Evolutionary conservation across 2,797 vertebrate genomes (phyloP).

Genomic region (Chiloscyllium punctatum): DNA sequence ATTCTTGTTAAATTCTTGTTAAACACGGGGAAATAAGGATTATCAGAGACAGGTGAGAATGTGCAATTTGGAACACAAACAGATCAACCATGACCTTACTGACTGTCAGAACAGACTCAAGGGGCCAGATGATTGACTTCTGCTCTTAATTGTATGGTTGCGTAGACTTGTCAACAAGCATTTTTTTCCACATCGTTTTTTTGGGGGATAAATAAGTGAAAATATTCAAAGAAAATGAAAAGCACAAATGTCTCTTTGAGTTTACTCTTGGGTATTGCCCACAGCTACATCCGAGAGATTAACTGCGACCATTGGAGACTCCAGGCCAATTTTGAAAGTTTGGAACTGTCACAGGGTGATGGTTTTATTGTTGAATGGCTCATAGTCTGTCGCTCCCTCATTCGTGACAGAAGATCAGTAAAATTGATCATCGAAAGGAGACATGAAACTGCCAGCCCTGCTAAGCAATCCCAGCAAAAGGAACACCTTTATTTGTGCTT

Average conservation of each 20-base stretch:
- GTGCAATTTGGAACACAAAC: too few relatives aligned
- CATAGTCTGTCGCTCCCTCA: neutral
- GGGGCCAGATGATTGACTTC: too few relatives aligned
- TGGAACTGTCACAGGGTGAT: neutral
- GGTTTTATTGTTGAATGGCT: neutral
- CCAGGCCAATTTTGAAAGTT: neutral
- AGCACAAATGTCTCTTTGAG: neutral
- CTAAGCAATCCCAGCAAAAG: neutral
- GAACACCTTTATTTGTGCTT: neutral
- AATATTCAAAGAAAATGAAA: neutral
- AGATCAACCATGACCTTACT: too few relatives aligned
- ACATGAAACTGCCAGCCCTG: neutral
- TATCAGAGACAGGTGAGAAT: too few relatives aligned
- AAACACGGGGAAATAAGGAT: too few relatives aligned
- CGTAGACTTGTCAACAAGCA: neutral
- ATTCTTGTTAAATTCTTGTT: too few relatives aligned
- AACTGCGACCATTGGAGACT: neutral
- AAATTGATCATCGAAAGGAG: neutral
- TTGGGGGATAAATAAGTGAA: neutral
- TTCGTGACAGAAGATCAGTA: neutral
- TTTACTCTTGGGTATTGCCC: neutral
- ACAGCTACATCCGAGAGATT: neutral
- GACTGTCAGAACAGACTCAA: too few relatives aligned
- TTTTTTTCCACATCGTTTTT: neutral
- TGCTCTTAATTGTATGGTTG: neutral